phyloP scores from a whole-genome alignment of 2,888 invertebrate genomes.

The Drosophila niveifrons region DNA sequence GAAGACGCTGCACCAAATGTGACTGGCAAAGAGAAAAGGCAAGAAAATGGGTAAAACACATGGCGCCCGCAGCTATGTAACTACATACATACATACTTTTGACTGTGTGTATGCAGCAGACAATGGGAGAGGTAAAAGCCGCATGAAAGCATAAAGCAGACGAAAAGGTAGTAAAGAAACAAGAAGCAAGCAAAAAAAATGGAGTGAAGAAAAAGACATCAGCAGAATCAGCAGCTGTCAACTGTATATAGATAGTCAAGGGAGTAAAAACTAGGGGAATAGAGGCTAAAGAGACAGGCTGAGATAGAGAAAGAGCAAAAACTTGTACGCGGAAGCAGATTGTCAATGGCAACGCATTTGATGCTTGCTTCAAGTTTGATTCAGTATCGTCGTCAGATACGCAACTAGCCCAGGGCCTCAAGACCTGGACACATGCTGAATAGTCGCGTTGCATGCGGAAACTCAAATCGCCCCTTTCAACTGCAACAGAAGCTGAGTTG shows the following conservation, averaged over 20 bases:
- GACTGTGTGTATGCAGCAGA: constrained; percentile 38
- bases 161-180: constrained; percentile 9
- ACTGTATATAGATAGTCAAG: constrained; percentile 16
- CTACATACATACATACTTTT: constrained; percentile 32
- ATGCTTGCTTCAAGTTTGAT: constrained; percentile 64
- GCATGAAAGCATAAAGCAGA: constrained; percentile 32
- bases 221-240: constrained; percentile 33
- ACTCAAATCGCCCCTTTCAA: constrained; percentile 32
- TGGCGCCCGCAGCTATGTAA: constrained; percentile 67
- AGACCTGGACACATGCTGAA: constrained; percentile 21
- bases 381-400: constrained; percentile 50
- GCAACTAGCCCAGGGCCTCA: constrained; percentile 11
- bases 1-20: constrained; percentile 49
- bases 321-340: constrained; percentile 72
- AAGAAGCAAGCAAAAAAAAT: neutral
- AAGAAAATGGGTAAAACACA: constrained; percentile 57
- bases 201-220: constrained; percentile 25
- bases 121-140: constrained; percentile 53
- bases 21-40: constrained; percentile 32
- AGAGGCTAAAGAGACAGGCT: constrained; percentile 17
- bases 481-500: constrained; percentile 6
- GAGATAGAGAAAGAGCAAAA: constrained; percentile 34
- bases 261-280: constrained; percentile 5
- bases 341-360: constrained; percentile 69
- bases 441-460: constrained; percentile 60